Evolutionary conservation across 2,888 invertebrate genomes (phyloP), one percentile per base, ranked within the genome.

Genomic region (Eupithecia pulchellata): DNA sequence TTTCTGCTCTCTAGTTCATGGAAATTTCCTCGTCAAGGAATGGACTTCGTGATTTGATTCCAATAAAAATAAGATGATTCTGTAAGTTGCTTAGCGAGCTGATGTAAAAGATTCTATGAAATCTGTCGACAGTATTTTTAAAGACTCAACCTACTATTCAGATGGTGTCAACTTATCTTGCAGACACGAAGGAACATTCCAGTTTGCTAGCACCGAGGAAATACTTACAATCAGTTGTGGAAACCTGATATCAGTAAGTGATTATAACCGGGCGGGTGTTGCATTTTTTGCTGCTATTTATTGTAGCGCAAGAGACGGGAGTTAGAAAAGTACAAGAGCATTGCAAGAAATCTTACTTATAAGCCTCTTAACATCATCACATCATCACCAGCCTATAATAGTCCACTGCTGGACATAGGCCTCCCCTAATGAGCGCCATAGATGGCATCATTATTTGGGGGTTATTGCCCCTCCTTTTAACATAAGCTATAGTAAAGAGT

Each of bases 171-270:
- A 60, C 32, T 17, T 5, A 57, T 29, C 27, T 17, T 29, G 29
- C 2, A 30, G 58, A 30, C 58, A 32, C 1, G 30, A 20, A 60
- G 30, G 4, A 36, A 63, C 61, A n/a, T 62, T 55, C 29, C 36
- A 64, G 30, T 64, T 61, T 39, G 68, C 66, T 71, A 25, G 66
- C 39, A 55, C 68, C 64, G 65, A 77, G 76, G 79, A 81, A 80
- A 78, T 73, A 64, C 64, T 69, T 62, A 64, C 58, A 66, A 61
- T 72, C 64, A 42, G 64, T 71, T 72, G 73, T 66, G 69, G 73
- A 76, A 80, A 76, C 69, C 71, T 75, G 80, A 81, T 84, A 83
- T 86, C 83, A 84, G 76, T 81, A 57, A 76, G 71, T 83, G 78
- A 82, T 82, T 83, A 80, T 73, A 73, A 75, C 76, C 74, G 77